phyloP scores from a whole-genome alignment of 1,140 invertebrate genomes.

The Meloidogyne chitwoodi region DNA sequence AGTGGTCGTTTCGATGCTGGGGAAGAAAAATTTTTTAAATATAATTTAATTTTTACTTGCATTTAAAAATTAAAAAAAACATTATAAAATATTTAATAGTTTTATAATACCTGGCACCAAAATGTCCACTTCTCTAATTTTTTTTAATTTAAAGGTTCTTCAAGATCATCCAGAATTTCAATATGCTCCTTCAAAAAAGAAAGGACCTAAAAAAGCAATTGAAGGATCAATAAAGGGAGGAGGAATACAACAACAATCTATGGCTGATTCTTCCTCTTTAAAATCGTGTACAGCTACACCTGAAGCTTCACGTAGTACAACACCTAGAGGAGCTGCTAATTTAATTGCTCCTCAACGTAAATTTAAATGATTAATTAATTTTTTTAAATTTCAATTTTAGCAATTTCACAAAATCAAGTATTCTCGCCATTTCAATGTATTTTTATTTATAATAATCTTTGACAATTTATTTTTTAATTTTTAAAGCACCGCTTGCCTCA shows the following conservation, averaged over 20 bases:
- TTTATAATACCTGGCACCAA: background rate
- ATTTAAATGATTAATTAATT: background rate
- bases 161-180: constrained; percentile 45
- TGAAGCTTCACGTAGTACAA: constrained; percentile 18
- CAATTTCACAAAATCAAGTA: constrained; percentile 19
- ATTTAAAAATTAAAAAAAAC: too few relatives aligned
- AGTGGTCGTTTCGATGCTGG: too few relatives aligned
- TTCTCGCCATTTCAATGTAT: constrained; percentile 30
- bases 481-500: constrained; percentile 27
- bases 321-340: constrained; percentile 1
- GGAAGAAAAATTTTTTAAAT: too few relatives aligned
- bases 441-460: background rate
- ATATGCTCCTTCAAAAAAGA: constrained; percentile 43
- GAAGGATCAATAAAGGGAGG: background rate
- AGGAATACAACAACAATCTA: constrained; percentile 1
- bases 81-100: background rate
- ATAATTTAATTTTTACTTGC: too few relatives aligned
- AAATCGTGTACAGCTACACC: constrained; percentile 17
- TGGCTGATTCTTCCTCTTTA: constrained; percentile 19
- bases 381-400: background rate
- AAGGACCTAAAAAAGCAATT: constrained; percentile 22
- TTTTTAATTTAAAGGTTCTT: constrained; percentile 26
- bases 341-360: constrained; percentile 15
- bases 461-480: background rate
- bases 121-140: background rate